Percentiles rank a stretch among this genome's conserved stretches.
These are phyloP conservation scores for Thalassophryne amazonica DNA, from an alignment of 2,797 vertebrate species.

Conservation along the genomic window DNA sequence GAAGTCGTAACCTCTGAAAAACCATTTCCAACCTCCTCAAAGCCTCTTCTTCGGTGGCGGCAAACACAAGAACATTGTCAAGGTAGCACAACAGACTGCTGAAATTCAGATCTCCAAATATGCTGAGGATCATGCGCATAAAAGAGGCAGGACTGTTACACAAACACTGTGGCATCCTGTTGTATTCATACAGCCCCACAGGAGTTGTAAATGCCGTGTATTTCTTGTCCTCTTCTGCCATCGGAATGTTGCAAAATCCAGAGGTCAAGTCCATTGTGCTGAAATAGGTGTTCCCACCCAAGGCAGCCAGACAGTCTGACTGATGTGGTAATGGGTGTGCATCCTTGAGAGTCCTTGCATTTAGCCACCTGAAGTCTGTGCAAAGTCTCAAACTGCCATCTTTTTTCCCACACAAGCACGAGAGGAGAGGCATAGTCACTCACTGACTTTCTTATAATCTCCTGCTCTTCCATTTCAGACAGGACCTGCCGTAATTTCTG, in stretches of 20 bases:
- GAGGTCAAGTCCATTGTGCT: background rate
- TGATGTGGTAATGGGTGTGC: conserved; percentile 1
- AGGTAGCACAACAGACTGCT: conserved; percentile 8
- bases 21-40: background rate
- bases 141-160: conserved; percentile 5
- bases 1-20: background rate
- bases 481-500: no score
- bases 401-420: background rate
- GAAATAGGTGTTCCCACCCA: conserved; percentile 3
- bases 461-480: no score
- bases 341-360: background rate
- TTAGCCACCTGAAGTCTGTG: conserved; percentile 4
- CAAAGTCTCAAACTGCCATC: background rate
- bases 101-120: conserved; percentile 34
- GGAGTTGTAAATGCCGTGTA: background rate
- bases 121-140: conserved; percentile 16
- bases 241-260: background rate
- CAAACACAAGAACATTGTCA: conserved; percentile 18
- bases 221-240: background rate
- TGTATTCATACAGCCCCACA: background rate
- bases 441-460: no score
- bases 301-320: background rate
- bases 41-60: background rate
- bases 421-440: conserved; percentile 2
- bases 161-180: background rate